Conservation (phyloP, 2,113 vertebrate genomes). For the Trogon melanurus region DNA sequence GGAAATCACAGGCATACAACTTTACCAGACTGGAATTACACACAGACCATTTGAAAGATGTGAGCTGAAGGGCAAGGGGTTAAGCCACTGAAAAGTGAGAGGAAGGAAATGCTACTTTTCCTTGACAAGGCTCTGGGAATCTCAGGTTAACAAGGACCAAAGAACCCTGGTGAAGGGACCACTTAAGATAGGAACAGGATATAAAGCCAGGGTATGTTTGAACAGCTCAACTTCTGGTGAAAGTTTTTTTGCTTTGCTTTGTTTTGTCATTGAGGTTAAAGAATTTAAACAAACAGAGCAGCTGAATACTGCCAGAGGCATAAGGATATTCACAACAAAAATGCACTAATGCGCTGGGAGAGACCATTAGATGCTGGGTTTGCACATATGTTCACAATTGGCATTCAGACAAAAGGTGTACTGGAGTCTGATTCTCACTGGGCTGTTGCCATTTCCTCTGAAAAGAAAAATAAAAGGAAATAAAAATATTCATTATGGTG, state of each 20-base stretch:
- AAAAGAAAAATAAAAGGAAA: not conserved
- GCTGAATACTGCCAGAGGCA: not conserved
- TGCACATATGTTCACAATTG: not conserved
- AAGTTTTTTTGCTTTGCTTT: constrained; percentile 10
- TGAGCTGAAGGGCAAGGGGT: not conserved
- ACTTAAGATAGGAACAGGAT: not conserved
- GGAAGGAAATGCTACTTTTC: not conserved
- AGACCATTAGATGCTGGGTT: not conserved
- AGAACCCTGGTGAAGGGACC: not conserved
- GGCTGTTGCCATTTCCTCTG: not conserved
- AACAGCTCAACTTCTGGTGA: not conserved
- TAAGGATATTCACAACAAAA: not conserved
- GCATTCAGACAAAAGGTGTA: not conserved
- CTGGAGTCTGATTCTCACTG: not conserved
- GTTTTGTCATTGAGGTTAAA: not conserved
- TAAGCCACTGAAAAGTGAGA: not conserved
- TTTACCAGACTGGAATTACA: not conserved
- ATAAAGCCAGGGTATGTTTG: not conserved
- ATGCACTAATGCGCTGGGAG: not conserved
- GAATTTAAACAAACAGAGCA: not conserved
- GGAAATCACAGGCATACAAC: not conserved
- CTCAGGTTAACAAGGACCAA: not conserved
- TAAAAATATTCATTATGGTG: not conserved
- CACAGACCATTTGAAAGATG: not conserved
- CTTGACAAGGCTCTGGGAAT: not conserved